Evolutionary conservation across 1,140 invertebrate species (phyloP).

Genomic region (Cydia fagiglandana): DNA sequence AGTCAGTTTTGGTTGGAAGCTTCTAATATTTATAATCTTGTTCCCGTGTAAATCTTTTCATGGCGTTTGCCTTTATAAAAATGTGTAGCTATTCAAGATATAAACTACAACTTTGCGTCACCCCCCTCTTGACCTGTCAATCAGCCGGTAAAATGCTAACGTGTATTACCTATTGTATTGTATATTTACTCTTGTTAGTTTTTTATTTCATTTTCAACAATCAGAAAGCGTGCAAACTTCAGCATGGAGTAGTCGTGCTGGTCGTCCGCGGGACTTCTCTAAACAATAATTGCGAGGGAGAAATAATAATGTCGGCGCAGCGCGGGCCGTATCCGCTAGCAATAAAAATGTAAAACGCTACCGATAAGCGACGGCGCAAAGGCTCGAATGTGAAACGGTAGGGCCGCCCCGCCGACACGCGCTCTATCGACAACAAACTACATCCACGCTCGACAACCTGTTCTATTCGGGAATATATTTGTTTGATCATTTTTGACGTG

Average conservation of each 20-base stretch:
- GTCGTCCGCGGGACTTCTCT: conserved; percentile 56
- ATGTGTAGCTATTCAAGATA: too few species aligned
- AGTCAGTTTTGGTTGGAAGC: too few species aligned
- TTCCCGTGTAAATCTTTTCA: too few species aligned
- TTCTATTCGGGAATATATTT: not conserved
- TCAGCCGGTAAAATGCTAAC: not conserved
- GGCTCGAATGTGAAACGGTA: conserved; percentile 64
- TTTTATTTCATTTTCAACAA: conserved; percentile 3
- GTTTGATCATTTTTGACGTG: too few species aligned
- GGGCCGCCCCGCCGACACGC: conserved; percentile 31
- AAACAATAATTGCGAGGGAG: conserved; percentile 74
- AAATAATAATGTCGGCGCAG: conserved; percentile 72
- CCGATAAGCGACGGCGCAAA: conserved; percentile 71
- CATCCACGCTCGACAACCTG: not conserved
- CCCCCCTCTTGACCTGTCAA: too few species aligned
- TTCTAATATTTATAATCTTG: too few species aligned
- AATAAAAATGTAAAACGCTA: conserved; percentile 77
- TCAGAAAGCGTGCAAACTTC: conserved; percentile 29
- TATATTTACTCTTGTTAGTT: not conserved
- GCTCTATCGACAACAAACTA: not conserved
- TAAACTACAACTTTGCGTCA: too few species aligned
- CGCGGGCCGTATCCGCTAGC: conserved; percentile 72
- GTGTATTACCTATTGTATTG: not conserved
- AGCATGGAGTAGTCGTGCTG: conserved; percentile 28
- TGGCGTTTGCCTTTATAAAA: too few species aligned